Evolutionary conservation across 2,888 invertebrate genomes (phyloP), one percentile per base, ranked within the genome.

Genomic region (Drosophila ochracea): DNA sequence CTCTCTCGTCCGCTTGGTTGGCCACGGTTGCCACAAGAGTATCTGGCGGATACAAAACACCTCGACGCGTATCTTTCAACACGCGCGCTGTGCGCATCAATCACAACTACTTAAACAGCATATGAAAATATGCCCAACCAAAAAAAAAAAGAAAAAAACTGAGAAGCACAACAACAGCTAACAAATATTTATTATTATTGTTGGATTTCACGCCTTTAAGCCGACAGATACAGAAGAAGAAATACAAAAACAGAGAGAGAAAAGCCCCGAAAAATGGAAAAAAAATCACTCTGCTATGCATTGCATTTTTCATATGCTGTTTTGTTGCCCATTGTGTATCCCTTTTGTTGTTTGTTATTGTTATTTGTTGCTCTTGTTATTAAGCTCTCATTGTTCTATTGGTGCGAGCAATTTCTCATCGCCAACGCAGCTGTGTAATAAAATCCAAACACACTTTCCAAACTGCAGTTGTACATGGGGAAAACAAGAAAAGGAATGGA

Each of bases 131-230:
- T 85, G 73, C 68, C 60, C 72, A 73, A 68, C 11, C 37, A 37
- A 35, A 21, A 53, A 21, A 9, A 16, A 33, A 7, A 30, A 21
- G 21, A 16, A 53, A 21, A 47, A 47, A 74, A 66, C 55, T 61
- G 57, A 68, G 65, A 53, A 50, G 55, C 50, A 52, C 58, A 67
- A 60, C 66, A 78, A 61, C 53, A 63, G 75, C 64, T 62, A 82
- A 82, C 78, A 88, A 84, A 85, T 84, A 84, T 89, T 89, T 88
- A 84, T 90, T 75, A 64, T 78, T 86, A 78, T 84, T 82, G 78
- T 80, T 84, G 88, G 73, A 71, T 76, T 87, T 89, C 85, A 85
- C 90, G 85, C 88, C 84, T 84, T 80, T 85, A 83, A 85, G 88
- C 78, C 83, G 90, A 87, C 90, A 85, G 85, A 82, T 86, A 82